Evolutionary conservation across 2,888 invertebrate species (phyloP).

Genomic region (Molanna angustata): DNA sequence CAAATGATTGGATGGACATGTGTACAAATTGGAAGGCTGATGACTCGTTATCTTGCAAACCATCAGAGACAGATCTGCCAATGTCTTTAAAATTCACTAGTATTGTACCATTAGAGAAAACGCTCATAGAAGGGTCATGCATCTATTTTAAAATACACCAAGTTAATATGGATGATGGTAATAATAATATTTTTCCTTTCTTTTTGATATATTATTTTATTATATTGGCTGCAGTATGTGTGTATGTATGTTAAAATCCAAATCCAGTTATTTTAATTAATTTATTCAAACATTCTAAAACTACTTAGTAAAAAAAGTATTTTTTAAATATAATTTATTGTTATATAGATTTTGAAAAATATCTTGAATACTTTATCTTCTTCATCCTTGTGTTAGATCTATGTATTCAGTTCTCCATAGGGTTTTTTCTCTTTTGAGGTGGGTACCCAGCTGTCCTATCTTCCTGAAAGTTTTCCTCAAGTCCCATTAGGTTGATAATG

Average conservation of each 20-base stretch:
- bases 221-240: too few relatives aligned
- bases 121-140: constrained; percentile 41
- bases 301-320: background rate
- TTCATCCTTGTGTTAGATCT: too few relatives aligned
- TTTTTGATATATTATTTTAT: too few relatives aligned
- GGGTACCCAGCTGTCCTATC: too few relatives aligned
- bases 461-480: too few relatives aligned
- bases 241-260: too few relatives aligned
- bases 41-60: constrained; percentile 41
- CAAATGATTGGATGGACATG: constrained; percentile 48
- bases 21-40: constrained; percentile 50
- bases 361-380: background rate
- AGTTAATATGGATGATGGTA: background rate
- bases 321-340: background rate
- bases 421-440: too few relatives aligned
- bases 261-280: too few relatives aligned
- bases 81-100: constrained; percentile 44
- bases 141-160: constrained; percentile 37
- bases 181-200: too few relatives aligned
- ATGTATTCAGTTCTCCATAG: too few relatives aligned
- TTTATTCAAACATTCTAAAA: too few relatives aligned
- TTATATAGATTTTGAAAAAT: background rate
- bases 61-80: constrained; percentile 40
- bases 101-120: constrained; percentile 38
- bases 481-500: too few relatives aligned